These are phyloP conservation scores for Pseudochromis fuscus DNA, from an alignment of 2,797 vertebrate species.

Conservation along the genomic window DNA sequence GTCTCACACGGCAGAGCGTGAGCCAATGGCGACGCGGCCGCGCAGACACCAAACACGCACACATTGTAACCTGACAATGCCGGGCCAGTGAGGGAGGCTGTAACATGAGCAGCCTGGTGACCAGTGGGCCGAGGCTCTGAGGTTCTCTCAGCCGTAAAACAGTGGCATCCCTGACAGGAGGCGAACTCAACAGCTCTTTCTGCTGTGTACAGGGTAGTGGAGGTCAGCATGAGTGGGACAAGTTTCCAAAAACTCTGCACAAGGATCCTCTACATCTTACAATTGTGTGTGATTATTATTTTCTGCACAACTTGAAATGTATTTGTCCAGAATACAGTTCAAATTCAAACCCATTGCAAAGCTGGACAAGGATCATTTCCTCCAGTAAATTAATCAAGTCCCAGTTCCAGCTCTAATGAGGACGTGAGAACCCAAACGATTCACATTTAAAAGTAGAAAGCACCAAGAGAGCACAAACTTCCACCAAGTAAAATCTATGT, in stretches of 20 bases:
- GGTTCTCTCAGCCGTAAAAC: conserved; percentile 63
- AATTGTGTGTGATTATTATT: too few species aligned
- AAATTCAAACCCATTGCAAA: too few species aligned
- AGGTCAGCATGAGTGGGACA: not conserved
- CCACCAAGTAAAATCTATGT: too few species aligned
- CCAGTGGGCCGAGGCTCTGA: conserved; percentile 56
- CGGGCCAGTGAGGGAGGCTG: conserved; percentile 69
- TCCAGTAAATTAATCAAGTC: too few species aligned
- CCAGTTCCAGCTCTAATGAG: too few species aligned
- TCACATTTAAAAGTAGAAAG: too few species aligned
- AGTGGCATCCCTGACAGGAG: conserved; percentile 42
- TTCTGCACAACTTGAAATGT: too few species aligned
- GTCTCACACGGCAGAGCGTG: conserved; percentile 50
- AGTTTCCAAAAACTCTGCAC: not conserved
- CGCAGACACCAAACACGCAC: conserved; percentile 39
- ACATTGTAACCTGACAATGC: conserved; percentile 79
- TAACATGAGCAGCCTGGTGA: conserved; percentile 78
- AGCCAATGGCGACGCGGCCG: conserved; percentile 63
- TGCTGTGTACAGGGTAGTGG: not conserved
- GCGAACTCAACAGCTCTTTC: conserved; percentile 21
- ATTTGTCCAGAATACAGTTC: too few species aligned
- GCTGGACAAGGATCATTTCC: too few species aligned
- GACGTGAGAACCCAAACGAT: too few species aligned
- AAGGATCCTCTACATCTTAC: too few species aligned
- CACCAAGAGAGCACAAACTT: too few species aligned